phyloP scores from a whole-genome alignment of 2,113 vertebrate species.

The Saccopteryx leptura region DNA sequence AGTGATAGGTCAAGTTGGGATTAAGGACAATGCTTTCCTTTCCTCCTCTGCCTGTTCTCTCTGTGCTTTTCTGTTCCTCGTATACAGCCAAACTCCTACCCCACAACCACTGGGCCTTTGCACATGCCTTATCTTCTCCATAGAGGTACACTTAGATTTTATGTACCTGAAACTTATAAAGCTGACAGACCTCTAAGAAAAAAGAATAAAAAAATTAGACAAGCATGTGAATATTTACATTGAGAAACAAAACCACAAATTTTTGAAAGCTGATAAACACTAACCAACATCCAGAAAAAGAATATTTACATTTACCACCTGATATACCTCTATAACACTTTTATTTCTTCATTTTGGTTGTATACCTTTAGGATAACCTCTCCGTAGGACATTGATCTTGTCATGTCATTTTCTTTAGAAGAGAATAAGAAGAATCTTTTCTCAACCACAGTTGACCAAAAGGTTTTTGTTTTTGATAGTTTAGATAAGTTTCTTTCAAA shows the following conservation, averaged over 20 bases:
- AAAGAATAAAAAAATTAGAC: neutral
- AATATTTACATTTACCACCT: neutral
- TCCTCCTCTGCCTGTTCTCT: neutral
- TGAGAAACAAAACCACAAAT: neutral
- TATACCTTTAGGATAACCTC: neutral
- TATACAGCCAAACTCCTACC: neutral
- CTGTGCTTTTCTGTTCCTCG: neutral
- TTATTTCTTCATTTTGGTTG: neutral
- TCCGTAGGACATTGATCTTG: neutral
- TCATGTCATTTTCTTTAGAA: neutral
- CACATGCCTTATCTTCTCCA: neutral
- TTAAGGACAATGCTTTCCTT: neutral
- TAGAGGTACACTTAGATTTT: neutral
- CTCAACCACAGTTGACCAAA: neutral
- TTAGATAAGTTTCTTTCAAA: neutral
- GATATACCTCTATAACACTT: neutral
- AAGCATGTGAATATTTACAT: neutral
- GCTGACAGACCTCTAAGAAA: neutral
- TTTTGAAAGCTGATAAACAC: neutral
- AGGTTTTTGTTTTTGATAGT: neutral
- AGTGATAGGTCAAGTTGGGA: neutral
- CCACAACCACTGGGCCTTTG: neutral
- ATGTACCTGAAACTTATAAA: neutral
- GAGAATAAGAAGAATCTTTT: slow-evolving; percentile 3
- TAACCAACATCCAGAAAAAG: neutral